Evolutionary conservation across 2,888 invertebrate species (phyloP).

Genomic region (Anarsia innoxiella): DNA sequence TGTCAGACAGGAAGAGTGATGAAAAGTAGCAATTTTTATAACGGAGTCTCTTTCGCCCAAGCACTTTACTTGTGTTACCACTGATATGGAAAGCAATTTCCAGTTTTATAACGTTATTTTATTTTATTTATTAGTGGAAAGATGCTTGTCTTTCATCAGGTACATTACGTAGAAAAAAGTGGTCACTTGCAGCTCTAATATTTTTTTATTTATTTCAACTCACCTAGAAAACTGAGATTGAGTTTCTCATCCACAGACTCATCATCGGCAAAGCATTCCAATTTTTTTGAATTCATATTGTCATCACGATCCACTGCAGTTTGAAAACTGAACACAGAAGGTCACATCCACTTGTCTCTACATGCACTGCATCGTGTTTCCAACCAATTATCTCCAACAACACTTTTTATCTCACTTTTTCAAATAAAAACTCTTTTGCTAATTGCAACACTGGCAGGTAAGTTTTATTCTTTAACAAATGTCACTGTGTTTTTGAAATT

Average conservation of each 20-base stretch:
- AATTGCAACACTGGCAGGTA: constrained; percentile 24
- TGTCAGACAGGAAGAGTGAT: too few relatives aligned
- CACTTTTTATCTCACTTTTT: constrained; percentile 19
- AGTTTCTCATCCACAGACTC: constrained; percentile 65
- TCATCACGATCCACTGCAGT: constrained; percentile 38
- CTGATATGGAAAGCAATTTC: too few relatives aligned
- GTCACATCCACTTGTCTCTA: constrained; percentile 64
- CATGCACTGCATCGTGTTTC: constrained; percentile 36
- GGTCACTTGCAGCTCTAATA: too few relatives aligned
- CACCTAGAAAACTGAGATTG: constrained; percentile 71
- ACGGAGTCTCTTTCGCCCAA: too few relatives aligned
- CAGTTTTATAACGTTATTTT: too few relatives aligned
- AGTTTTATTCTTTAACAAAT: constrained; percentile 20
- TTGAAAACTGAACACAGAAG: constrained; percentile 42
- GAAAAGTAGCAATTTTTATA: too few relatives aligned
- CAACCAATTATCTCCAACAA: constrained; percentile 15
- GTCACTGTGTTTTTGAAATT: constrained; percentile 36
- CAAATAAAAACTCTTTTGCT: constrained; percentile 13
- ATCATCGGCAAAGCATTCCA: constrained; percentile 64
- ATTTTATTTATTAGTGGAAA: too few relatives aligned
- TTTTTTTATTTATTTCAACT: too few relatives aligned
- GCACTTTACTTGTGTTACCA: too few relatives aligned
- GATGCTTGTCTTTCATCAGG: too few relatives aligned
- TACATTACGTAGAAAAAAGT: too few relatives aligned
- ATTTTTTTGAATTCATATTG: constrained; percentile 70